Evolutionary conservation across 1,140 invertebrate genomes (phyloP).

Genomic region (Limonius californicus): DNA sequence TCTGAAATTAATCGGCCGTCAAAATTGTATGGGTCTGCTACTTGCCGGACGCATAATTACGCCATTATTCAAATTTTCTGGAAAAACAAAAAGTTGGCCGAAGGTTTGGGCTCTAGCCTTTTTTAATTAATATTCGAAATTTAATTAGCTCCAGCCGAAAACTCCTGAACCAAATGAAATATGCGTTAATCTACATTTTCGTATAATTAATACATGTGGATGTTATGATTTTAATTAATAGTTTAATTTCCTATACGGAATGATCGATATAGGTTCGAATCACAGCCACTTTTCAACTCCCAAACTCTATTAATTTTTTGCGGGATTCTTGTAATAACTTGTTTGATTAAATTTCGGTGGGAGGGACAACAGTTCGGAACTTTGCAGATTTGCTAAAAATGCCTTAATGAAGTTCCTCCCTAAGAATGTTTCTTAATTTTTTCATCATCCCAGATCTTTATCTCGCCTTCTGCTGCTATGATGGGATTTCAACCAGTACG

Average conservation of each 20-base stretch:
- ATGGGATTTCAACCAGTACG: too few species aligned
- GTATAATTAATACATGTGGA: background rate
- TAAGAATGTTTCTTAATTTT: too few species aligned
- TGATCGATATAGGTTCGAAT: background rate
- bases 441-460: too few species aligned
- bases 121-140: background rate
- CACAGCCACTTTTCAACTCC: background rate
- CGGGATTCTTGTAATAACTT: background rate
- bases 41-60: background rate
- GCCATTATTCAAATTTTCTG: background rate
- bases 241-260: background rate
- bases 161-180: background rate
- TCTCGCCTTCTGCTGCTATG: too few species aligned
- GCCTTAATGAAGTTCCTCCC: too few species aligned
- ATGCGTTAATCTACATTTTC: background rate
- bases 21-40: background rate
- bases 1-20: background rate
- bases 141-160: background rate
- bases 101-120: background rate
- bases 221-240: background rate
- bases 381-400: too few species aligned
- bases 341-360: constrained; percentile 1
- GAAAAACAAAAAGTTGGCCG: background rate
- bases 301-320: constrained; percentile 1
- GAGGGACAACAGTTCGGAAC: background rate